A percentile compares a stretch with the other conserved stretches of the same genome.
Conservation (phyloP, 2,797 vertebrate species). For the Anguilla megastoma region DNA sequence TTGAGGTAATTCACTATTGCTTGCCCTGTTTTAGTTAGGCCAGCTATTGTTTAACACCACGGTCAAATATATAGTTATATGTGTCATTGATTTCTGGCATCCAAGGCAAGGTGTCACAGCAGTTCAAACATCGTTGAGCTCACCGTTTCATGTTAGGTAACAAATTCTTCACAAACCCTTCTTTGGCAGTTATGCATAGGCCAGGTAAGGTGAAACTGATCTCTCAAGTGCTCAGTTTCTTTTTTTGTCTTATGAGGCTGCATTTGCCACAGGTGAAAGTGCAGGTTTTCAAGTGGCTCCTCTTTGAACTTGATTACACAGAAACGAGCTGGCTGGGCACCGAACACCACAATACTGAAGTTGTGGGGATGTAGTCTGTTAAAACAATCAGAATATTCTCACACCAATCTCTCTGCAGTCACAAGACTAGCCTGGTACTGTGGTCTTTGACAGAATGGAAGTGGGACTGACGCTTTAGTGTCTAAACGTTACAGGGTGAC, state of each 20-base stretch:
- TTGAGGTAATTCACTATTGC: background rate
- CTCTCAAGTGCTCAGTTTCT: background rate
- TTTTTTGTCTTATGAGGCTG: background rate
- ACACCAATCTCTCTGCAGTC: background rate
- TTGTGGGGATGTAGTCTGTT: background rate
- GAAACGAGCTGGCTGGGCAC: background rate
- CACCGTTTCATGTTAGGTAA: constrained; percentile 12
- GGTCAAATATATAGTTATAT: background rate
- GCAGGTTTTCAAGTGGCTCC: background rate
- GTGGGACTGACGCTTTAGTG: constrained; percentile 3
- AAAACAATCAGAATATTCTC: constrained; percentile 3
- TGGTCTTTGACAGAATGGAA: constrained; percentile 10
- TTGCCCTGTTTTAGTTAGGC: background rate
- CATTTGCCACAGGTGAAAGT: background rate
- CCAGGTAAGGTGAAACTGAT: background rate
- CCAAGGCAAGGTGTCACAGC: background rate
- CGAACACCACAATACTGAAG: background rate
- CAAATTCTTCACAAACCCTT: background rate
- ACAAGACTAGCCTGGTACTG: background rate
- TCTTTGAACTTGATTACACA: background rate
- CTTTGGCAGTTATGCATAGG: background rate
- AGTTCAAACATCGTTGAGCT: background rate
- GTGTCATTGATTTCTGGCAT: constrained; percentile 22
- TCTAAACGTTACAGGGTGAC: background rate
- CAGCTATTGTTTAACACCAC: background rate